Evolutionary conservation across 2,113 vertebrate genomes (phyloP).

Genomic region (Promerops cafer): DNA sequence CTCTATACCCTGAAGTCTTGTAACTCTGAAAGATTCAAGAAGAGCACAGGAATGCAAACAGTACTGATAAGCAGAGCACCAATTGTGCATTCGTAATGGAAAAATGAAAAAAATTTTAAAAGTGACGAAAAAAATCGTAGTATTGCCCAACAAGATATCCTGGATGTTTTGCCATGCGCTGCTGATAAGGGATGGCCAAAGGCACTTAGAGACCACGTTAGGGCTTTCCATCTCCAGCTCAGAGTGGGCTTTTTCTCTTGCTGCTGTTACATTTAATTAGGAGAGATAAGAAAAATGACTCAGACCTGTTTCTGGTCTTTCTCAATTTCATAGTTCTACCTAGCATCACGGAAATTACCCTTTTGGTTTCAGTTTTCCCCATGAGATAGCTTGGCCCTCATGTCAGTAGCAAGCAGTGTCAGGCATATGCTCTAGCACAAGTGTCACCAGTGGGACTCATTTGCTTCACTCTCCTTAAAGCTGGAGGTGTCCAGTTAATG

Average conservation of each 20-base stretch:
- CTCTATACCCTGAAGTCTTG: not conserved
- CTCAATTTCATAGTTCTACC: not conserved
- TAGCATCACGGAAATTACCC: not conserved
- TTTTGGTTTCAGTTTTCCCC: not conserved
- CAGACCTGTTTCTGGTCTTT: not conserved
- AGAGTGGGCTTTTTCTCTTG: not conserved
- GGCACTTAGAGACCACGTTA: not conserved
- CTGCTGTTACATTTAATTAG: not conserved
- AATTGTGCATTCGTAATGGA: not conserved
- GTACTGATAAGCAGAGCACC: not conserved
- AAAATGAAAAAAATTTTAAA: rapidly evolving
- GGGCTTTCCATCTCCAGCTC: not conserved
- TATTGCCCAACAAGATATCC: not conserved
- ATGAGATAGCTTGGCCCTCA: rapidly evolving
- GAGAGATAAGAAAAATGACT: not conserved
- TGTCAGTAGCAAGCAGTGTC: rapidly evolving
- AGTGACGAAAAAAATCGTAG: not conserved
- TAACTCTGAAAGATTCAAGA: not conserved
- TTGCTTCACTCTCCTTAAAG: not conserved
- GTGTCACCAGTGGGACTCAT: not conserved
- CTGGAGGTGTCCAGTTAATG: not conserved
- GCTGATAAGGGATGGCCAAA: not conserved
- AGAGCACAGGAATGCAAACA: not conserved
- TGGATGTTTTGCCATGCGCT: not conserved
- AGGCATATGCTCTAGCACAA: not conserved